phyloP scores from a whole-genome alignment of 2,797 vertebrate species.

The Oophaga sylvatica region DNA sequence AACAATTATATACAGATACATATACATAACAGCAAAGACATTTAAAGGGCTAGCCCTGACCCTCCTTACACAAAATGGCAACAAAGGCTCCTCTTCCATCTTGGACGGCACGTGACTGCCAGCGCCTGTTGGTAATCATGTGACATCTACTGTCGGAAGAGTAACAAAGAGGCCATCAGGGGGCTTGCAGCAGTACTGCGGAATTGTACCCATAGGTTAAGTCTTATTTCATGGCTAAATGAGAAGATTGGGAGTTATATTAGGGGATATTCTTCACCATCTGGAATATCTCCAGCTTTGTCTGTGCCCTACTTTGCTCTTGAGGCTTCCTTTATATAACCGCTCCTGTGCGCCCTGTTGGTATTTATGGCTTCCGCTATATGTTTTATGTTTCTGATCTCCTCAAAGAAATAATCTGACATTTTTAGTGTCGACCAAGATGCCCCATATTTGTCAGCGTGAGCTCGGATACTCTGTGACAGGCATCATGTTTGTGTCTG shows the following conservation, averaged over 20 bases:
- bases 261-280: background rate
- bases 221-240: background rate
- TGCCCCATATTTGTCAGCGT: background rate
- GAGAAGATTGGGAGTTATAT: background rate
- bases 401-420: background rate
- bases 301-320: background rate
- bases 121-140: too few relatives aligned
- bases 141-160: too few relatives aligned
- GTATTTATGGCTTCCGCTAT: background rate
- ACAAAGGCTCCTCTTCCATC: too few relatives aligned
- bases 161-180: background rate
- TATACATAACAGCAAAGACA: too few relatives aligned
- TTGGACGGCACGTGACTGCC: too few relatives aligned
- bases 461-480: constrained; percentile 14
- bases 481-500: constrained; percentile 26
- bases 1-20: too few relatives aligned
- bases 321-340: background rate
- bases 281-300: background rate
- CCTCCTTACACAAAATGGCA: too few relatives aligned
- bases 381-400: background rate
- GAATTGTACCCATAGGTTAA: background rate
- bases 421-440: background rate
- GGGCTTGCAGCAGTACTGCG: background rate
- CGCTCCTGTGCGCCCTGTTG: background rate
- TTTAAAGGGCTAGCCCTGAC: too few relatives aligned